phyloP scores from a whole-genome alignment of 2,888 invertebrate genomes.

The Coecobrya sp. region DNA sequence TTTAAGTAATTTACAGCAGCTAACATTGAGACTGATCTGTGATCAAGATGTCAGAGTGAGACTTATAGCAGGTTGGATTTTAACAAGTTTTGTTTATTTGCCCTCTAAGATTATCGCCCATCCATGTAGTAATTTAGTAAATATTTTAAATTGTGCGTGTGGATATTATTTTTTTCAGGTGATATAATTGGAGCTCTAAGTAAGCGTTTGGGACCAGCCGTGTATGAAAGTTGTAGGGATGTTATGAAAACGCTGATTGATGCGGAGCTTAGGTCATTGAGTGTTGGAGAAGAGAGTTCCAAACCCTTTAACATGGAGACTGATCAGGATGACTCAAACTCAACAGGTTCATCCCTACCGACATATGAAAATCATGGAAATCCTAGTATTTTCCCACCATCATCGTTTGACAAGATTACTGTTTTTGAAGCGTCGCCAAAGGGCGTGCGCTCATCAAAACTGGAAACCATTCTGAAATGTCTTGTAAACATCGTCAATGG shows the following conservation, averaged over 20 bases:
- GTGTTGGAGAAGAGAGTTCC: conserved; percentile 55
- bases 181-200: conserved; percentile 77
- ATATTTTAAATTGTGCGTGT: too few relatives aligned
- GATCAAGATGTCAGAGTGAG: conserved; percentile 80
- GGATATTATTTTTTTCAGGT: conserved; percentile 58
- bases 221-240: conserved; percentile 65
- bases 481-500: conserved; percentile 88
- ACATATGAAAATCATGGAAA: conserved; percentile 14
- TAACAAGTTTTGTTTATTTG: not conserved
- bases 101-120: too few relatives aligned
- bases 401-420: conserved; percentile 74
- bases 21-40: conserved; percentile 75
- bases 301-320: conserved; percentile 62
- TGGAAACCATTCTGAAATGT: conserved; percentile 89
- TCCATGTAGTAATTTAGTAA: too few relatives aligned
- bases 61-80: conserved; percentile 77
- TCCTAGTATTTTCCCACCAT: conserved; percentile 26
- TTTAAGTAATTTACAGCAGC: conserved; percentile 56
- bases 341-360: conserved; percentile 24
- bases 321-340: conserved; percentile 48
- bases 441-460: conserved; percentile 88
- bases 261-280: conserved; percentile 64
- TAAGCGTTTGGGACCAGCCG: conserved; percentile 69
- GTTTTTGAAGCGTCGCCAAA: conserved; percentile 87
- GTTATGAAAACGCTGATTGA: conserved; percentile 57